Conservation (phyloP, 2,888 invertebrate genomes). For the Eledona agricola region DNA sequence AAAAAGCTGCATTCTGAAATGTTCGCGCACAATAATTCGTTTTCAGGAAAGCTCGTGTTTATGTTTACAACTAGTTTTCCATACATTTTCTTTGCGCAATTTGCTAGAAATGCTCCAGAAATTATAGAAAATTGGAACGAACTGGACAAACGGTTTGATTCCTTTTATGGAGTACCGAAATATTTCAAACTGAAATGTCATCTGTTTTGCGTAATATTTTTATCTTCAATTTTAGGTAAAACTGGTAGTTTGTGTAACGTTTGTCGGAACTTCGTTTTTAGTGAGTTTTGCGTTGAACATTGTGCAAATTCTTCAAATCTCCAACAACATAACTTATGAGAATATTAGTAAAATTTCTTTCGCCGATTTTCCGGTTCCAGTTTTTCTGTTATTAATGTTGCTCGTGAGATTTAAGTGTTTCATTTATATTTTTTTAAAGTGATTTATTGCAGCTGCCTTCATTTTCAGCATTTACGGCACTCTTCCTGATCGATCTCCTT, state of each 20-base stretch:
- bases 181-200: conserved; percentile 4
- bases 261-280: not conserved
- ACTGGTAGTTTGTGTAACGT: not conserved
- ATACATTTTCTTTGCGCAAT: conserved; percentile 1
- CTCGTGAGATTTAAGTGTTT: too few relatives aligned
- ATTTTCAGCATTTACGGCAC: not conserved
- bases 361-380: too few relatives aligned
- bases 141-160: conserved; percentile 11
- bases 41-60: conserved; percentile 11
- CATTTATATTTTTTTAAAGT: not conserved
- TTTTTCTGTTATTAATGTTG: conserved; percentile 1
- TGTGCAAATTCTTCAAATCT: too few relatives aligned
- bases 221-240: conserved; percentile 1
- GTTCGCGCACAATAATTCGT: too few relatives aligned
- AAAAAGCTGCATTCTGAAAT: too few relatives aligned
- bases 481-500: conserved; percentile 9
- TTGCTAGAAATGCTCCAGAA: conserved; percentile 9
- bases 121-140: conserved; percentile 12
- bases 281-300: too few relatives aligned
- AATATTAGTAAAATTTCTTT: too few relatives aligned
- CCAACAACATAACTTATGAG: too few relatives aligned
- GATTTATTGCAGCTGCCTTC: conserved; percentile 10
- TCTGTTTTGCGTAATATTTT: not conserved
- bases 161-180: conserved; percentile 6
- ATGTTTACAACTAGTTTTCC: not conserved